Evolutionary conservation across 2,113 vertebrate species (phyloP).

Genomic region (Bettongia penicillata): DNA sequence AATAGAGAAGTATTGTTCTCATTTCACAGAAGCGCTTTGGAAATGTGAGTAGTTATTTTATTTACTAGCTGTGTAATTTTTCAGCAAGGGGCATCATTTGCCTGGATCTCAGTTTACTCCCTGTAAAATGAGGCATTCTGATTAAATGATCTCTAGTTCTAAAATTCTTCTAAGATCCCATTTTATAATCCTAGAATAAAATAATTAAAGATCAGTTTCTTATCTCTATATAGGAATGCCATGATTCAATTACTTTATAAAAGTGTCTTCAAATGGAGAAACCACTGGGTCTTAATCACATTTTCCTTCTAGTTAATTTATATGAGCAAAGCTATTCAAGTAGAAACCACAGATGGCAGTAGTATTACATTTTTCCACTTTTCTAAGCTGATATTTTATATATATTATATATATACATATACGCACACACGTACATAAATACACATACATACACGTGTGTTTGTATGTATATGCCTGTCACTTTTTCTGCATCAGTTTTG

Average conservation of each 20-base stretch:
- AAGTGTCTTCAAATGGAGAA: constrained; percentile 3
- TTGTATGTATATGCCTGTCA: neutral
- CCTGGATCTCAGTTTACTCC: neutral
- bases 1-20: neutral
- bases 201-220: neutral
- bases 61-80: neutral
- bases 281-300: constrained; percentile 16
- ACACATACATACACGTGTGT: no score
- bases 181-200: neutral
- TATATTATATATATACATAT: no score
- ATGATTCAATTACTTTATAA: constrained; percentile 43
- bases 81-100: no score
- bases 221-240: neutral
- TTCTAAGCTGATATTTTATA: neutral
- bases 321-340: constrained; percentile 43
- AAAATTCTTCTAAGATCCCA: neutral
- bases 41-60: neutral
- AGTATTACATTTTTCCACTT: constrained; percentile 28
- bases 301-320: constrained; percentile 25
- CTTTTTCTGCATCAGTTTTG: neutral
- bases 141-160: neutral
- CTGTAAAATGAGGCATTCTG: neutral
- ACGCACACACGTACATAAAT: neutral
- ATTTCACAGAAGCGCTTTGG: neutral
- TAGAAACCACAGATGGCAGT: constrained; percentile 65